Conservation (phyloP, 2,113 vertebrate species). For the Saimiri boliviensis region DNA sequence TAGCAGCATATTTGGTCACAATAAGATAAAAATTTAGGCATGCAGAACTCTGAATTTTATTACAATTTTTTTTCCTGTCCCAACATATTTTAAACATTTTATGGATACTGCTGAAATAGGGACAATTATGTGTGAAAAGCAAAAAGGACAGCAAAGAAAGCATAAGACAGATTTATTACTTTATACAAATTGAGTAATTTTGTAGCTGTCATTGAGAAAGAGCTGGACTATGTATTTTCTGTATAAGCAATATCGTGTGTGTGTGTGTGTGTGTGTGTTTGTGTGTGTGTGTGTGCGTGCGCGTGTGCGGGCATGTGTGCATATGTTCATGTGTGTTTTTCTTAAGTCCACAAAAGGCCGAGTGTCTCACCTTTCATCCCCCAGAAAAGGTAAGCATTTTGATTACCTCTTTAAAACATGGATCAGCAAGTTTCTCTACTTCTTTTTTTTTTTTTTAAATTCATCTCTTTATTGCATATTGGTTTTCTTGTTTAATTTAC, state of each 20-base stretch:
- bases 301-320: neutral
- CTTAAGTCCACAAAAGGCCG: neutral
- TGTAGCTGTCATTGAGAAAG: neutral
- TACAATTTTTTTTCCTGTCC: neutral
- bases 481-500: conserved; percentile 87
- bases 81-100: neutral
- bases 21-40: neutral
- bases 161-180: neutral
- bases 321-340: neutral
- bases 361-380: neutral
- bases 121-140: neutral
- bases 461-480: conserved; percentile 89
- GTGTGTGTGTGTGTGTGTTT: neutral
- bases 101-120: neutral
- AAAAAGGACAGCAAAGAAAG: neutral
- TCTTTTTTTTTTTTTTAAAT: neutral
- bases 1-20: neutral
- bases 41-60: neutral
- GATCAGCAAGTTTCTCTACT: neutral
- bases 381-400: neutral
- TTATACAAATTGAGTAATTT: neutral
- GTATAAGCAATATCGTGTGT: neutral
- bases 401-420: neutral
- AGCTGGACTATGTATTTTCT: neutral
- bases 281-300: neutral